Conservation (phyloP, 1,140 invertebrate species). For the Antheraea mylitta region DNA sequence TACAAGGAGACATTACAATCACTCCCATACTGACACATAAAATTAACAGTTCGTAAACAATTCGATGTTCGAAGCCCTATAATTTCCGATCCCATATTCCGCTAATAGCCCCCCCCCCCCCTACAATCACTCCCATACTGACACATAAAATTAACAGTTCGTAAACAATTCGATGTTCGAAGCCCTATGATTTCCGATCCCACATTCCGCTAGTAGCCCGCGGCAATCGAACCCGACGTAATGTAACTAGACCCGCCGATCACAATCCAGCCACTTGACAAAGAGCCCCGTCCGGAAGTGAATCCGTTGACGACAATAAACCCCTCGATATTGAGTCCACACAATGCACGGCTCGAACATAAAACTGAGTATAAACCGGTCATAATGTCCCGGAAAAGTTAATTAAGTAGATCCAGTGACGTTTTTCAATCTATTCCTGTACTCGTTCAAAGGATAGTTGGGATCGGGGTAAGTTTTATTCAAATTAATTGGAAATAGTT, state of each 20-base stretch:
- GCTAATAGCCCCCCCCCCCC: slow-evolving; percentile 13
- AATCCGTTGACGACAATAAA: slow-evolving; percentile 50
- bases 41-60: slow-evolving; percentile 1
- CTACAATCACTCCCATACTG: too few species aligned
- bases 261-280: slow-evolving; percentile 36
- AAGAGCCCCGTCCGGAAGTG: slow-evolving; percentile 26
- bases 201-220: slow-evolving; percentile 9
- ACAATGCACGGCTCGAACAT: slow-evolving; percentile 49
- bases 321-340: slow-evolving; percentile 55
- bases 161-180: neutral
- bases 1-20: neutral
- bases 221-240: slow-evolving; percentile 13
- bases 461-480: neutral
- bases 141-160: neutral
- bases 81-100: neutral
- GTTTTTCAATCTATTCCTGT: slow-evolving; percentile 1
- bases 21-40: neutral
- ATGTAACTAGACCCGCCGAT: slow-evolving; percentile 16
- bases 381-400: slow-evolving; percentile 57
- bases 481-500: slow-evolving; percentile 3
- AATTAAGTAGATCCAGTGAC: slow-evolving; percentile 52
- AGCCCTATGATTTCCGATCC: neutral
- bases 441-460: neutral
- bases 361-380: slow-evolving; percentile 54
- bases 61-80: neutral